Base-by-base conservation (phyloP, 2,113 vertebrate genomes). In the Melospiza georgiana region DNA sequence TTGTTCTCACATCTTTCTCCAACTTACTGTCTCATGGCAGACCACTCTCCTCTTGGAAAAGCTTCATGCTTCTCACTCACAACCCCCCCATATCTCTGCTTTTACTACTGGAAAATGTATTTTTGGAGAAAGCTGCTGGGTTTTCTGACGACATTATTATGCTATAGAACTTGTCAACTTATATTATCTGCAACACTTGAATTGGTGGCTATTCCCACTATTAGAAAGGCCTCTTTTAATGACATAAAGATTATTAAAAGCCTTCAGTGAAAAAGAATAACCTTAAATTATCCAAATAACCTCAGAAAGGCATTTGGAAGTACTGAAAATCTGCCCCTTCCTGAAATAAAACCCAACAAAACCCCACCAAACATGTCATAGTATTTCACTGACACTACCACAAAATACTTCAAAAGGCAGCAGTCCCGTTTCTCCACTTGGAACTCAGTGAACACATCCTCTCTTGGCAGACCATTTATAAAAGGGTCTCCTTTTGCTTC, bases 141-240 rank as follows among this genome's bases (percentile, higher is more conserved):
- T 88, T 84, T 78, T 51, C 3, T n/a, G 24, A 68, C 2, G 6
- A 18, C 54, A 41, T 12, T 28, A 28, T 22, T 37, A 80, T 0
- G 1, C 15, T 11, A 31, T 12, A 27, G 16, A 61, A 55, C 12
- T 84, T 1, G 0, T 23, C 51, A 84, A 9, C 15, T 23, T 52
- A 25, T 2, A 19, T 7, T 24, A 43, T 9, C 14, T 41, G 22
- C 23, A 74, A 20, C 31, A 67, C 37, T 59, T n/a, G 5, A 67
- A 90, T 75, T 46, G 52, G 27, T 24, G 71, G 62, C 66, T 68
- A 75, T 23, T 37, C 12, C 22, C 9, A 31, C 14, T 33, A 24
- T 49, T 22, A 68, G 15, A 75, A 72, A 37, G 14, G 59, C 4
- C 5, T 3, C 10, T 44, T 78, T 67, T 39, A 39, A 73, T 65